Conservation (phyloP, 1,140 invertebrate species). For the Argopecten irradians region DNA sequence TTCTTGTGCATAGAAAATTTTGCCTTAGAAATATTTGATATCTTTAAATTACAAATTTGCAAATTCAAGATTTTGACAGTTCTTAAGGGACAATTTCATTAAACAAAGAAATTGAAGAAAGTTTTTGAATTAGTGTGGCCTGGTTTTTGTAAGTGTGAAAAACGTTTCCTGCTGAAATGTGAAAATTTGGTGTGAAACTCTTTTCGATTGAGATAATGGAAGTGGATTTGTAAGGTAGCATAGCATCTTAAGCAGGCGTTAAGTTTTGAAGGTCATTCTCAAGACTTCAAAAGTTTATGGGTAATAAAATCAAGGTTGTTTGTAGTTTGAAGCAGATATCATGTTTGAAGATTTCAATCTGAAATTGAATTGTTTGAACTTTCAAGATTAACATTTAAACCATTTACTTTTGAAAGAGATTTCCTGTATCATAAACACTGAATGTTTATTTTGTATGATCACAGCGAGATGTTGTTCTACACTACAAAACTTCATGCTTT, state of each 20-base stretch:
- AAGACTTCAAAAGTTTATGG: neutral
- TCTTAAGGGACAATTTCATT: too few species aligned
- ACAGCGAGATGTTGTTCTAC: neutral
- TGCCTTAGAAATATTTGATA: too few species aligned
- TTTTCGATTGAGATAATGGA: neutral
- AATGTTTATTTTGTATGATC: neutral
- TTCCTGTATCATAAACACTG: neutral
- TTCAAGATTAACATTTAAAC: neutral
- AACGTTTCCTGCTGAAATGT: too few species aligned
- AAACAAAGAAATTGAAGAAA: too few species aligned
- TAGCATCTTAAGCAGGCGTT: neutral
- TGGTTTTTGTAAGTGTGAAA: too few species aligned
- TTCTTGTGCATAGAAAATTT: too few species aligned
- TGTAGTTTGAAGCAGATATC: neutral
- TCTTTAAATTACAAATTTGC: too few species aligned
- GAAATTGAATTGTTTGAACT: constrained; percentile 3
- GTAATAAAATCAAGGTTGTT: neutral
- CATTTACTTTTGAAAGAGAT: neutral
- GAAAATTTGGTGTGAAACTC: neutral
- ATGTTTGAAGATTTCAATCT: neutral
- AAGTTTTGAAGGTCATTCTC: neutral
- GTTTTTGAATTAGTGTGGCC: too few species aligned
- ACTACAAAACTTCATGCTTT: constrained; percentile 2
- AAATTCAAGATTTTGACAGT: too few species aligned
- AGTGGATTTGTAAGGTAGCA: neutral